These are phyloP conservation scores for Montipora efflorescens DNA, from an alignment of 64 coral and sea anemone genomes.

Conservation along the genomic window DNA sequence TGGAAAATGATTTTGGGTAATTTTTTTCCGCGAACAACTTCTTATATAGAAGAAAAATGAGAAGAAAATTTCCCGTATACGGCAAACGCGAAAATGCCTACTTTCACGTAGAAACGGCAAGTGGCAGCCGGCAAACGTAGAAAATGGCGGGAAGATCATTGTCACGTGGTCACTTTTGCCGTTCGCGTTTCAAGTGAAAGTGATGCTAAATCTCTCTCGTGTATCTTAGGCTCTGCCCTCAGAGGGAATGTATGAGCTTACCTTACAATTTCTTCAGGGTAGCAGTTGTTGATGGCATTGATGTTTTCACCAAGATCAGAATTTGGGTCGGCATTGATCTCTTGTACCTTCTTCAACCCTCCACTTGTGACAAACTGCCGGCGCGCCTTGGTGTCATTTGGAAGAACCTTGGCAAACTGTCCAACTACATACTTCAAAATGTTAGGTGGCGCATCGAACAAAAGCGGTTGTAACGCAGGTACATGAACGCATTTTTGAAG, in stretches of 20 bases:
- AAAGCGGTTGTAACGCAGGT: slow-evolving; percentile 87
- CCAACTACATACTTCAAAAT: slow-evolving; percentile 98
- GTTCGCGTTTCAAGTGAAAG: too few relatives aligned
- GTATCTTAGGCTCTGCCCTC: too few relatives aligned
- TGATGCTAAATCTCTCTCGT: too few relatives aligned
- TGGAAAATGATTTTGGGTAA: too few relatives aligned
- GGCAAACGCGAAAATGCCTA: too few relatives aligned
- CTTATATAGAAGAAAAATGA: too few relatives aligned
- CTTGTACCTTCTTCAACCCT: slow-evolving; percentile 94
- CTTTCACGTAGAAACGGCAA: too few relatives aligned
- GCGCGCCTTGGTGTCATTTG: slow-evolving; percentile 83
- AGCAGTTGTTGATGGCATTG: slow-evolving; percentile 98
- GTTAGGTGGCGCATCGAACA: slow-evolving; percentile 89
- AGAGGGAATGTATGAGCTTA: slow-evolving; percentile 6
- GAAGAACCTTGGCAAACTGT: slow-evolving; percentile 98
- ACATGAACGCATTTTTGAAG: slow-evolving; percentile 97
- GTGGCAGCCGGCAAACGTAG: too few relatives aligned
- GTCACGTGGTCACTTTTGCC: too few relatives aligned
- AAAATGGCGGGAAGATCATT: too few relatives aligned
- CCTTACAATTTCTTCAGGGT: slow-evolving; percentile 99
- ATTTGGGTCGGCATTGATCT: slow-evolving; percentile 93
- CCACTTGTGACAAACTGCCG: slow-evolving; percentile 97
- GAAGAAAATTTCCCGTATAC: too few relatives aligned
- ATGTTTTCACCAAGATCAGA: slow-evolving; percentile 93
- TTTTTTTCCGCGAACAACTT: too few relatives aligned